Evolutionary conservation across 2,888 invertebrate genomes (phyloP).

Genomic region (Apoda limacodes): DNA sequence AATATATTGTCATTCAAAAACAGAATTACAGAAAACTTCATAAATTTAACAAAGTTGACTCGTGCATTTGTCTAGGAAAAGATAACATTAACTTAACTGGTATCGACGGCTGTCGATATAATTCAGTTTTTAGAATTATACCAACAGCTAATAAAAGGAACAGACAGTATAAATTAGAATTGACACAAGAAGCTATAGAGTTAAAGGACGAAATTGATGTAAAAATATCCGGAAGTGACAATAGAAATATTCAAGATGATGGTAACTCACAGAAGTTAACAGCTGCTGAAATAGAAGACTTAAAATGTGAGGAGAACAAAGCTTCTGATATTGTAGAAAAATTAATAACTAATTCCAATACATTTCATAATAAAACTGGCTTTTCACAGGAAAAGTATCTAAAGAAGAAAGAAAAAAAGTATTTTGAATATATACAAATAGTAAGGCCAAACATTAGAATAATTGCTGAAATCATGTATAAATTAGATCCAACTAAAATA

Average conservation of each 20-base stretch:
- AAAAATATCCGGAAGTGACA: slow-evolving; percentile 80
- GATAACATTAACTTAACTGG: slow-evolving; percentile 76
- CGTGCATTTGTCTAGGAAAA: slow-evolving; percentile 75
- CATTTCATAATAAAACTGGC: slow-evolving; percentile 91
- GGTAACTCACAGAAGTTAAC: slow-evolving; percentile 86
- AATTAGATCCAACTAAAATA: slow-evolving; percentile 80
- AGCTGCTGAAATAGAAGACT: slow-evolving; percentile 82
- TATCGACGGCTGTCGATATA: slow-evolving; percentile 77
- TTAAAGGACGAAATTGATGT: slow-evolving; percentile 74
- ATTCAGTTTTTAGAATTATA: slow-evolving; percentile 81
- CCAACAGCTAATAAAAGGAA: slow-evolving; percentile 67
- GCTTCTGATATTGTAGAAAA: slow-evolving; percentile 88
- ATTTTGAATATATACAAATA: slow-evolving; percentile 85
- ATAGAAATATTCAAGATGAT: slow-evolving; percentile 84
- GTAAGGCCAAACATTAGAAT: slow-evolving; percentile 83
- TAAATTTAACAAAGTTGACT: slow-evolving; percentile 75
- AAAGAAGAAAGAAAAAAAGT: slow-evolving; percentile 95
- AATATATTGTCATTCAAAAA: slow-evolving; percentile 81
- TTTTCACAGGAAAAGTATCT: slow-evolving; percentile 95
- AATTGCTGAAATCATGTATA: slow-evolving; percentile 87
- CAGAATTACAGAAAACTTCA: slow-evolving; percentile 83
- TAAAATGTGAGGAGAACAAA: slow-evolving; percentile 81
- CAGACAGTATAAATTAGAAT: slow-evolving; percentile 65
- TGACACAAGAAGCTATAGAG: slow-evolving; percentile 52
- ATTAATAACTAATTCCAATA: slow-evolving; percentile 90